A percentile compares a stretch with the other conserved stretches of the same genome.
phyloP scores from a whole-genome alignment of 2,797 vertebrate genomes.

The Falco concolor region DNA sequence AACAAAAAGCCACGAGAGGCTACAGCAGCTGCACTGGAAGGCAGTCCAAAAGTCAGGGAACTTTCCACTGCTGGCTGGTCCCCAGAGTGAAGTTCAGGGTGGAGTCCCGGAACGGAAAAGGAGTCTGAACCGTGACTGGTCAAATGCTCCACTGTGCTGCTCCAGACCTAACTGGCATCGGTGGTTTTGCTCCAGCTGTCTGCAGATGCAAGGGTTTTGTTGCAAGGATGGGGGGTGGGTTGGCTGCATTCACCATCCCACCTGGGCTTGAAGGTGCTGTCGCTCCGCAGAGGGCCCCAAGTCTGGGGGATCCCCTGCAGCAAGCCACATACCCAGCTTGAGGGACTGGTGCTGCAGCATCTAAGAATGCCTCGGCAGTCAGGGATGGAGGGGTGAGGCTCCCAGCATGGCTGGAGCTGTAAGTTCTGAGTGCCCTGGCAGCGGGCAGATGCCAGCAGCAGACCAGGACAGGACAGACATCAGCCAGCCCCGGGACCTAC shows the following conservation, averaged over 20 bases:
- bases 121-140: background rate
- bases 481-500: accelerated
- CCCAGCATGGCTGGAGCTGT: accelerated
- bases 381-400: background rate
- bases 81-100: background rate
- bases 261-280: background rate
- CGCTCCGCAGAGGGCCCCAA: background rate
- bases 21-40: background rate
- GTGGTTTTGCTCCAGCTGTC: background rate
- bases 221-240: background rate
- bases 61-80: conserved; percentile 1
- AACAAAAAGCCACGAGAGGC: background rate
- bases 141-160: background rate
- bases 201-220: accelerated
- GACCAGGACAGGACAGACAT: background rate
- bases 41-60: background rate
- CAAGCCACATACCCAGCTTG: accelerated
- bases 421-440: background rate
- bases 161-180: background rate
- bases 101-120: background rate
- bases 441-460: background rate
- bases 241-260: background rate
- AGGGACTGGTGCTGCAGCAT: accelerated
- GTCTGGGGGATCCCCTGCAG: background rate
- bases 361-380: accelerated